phyloP scores from a whole-genome alignment of 2,797 vertebrate species.

The Tangara arthus region DNA sequence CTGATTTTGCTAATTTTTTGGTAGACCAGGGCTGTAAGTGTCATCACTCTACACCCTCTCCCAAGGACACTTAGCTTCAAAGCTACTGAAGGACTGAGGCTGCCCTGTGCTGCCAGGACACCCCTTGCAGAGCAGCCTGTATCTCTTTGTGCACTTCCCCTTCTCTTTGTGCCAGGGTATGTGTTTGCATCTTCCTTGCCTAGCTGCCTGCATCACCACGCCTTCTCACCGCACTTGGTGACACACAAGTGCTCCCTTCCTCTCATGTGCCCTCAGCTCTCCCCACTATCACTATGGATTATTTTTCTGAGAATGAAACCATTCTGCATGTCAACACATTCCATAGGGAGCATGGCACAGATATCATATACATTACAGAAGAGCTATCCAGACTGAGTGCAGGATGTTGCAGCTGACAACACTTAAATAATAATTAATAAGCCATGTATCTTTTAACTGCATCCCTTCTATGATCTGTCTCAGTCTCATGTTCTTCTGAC shows the following conservation, averaged over 20 bases:
- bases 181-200: not conserved
- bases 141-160: not conserved
- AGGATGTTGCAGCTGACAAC: not conserved
- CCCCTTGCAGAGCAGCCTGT: not conserved
- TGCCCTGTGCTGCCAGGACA: not conserved
- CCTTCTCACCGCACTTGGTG: not conserved
- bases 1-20: not conserved
- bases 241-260: not conserved
- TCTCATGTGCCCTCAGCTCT: not conserved
- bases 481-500: not conserved
- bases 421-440: slow-evolving; percentile 14
- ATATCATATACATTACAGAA: not conserved
- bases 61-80: not conserved
- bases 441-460: not conserved
- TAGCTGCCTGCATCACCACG: not conserved
- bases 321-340: not conserved
- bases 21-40: not conserved
- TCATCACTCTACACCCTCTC: not conserved
- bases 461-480: not conserved
- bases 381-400: not conserved
- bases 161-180: not conserved
- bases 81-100: not conserved
- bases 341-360: not conserved
- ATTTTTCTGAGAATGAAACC: not conserved
- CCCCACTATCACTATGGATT: not conserved